Base-by-base conservation (phyloP, 2,797 vertebrate genomes). In the Merluccius polli region DNA sequence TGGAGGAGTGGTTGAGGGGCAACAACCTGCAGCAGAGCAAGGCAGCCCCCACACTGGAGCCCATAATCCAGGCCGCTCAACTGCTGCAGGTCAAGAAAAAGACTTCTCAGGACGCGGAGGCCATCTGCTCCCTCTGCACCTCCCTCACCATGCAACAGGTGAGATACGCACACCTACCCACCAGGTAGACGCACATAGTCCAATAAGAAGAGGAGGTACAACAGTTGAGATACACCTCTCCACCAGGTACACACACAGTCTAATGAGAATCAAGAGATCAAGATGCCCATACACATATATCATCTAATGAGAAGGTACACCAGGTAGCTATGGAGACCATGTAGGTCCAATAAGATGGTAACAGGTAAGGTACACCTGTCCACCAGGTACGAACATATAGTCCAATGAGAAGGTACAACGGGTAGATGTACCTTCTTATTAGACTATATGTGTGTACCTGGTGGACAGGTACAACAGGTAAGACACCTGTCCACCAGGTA, bases 41-140 rank as follows among this genome's bases (percentile, higher is more conserved):
- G 63, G 95, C 95, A 0, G 93, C 89, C 0, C 77, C 90, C n/a
- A 94, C 91, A 0, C 83, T 99, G 90, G 95, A 98, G 73, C 96
- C 97, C 1, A 86, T 99, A 85, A 98, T 98, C 78, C 97, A 99
- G 82, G 97, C 96, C 0, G 96, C 98, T 0, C 97, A 99, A 84
- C 95, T 98, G 38, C 93, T 99, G 89, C 98, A 99, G 91, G 88
- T 99, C 21, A 99, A 98, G 83, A 99, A 99, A 94, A 99, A 99
- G 84, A 97, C 94, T 0, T 87, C 88, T 0, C 95, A 98, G 87
- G 98, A 99, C 0, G 95, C 95, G 0, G 95, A 97, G 77, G 97
- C 96, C 86, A 98, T 99, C 90, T 98, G 96, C 81, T 94, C 95
- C 1, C 91, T 97, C 67, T 98, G 96, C 84, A 94, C 89, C 0